Evolutionary conservation across 2,888 invertebrate species (phyloP), one percentile per base, ranked within the genome.

Genomic region (Eupithecia vulgata): DNA sequence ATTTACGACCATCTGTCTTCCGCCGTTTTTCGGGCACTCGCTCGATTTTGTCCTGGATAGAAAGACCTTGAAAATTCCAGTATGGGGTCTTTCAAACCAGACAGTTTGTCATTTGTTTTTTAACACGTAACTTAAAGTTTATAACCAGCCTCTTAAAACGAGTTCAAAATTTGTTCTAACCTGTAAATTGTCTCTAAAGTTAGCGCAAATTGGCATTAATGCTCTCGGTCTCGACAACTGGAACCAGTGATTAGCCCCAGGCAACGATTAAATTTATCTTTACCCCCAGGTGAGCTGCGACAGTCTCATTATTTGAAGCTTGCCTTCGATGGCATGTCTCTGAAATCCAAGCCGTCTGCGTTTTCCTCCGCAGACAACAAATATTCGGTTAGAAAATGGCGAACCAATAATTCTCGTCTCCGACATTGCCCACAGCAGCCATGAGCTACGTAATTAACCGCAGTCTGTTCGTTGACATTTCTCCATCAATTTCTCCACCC

Each of bases 401-500:
- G 74, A 79, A 78, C 80, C 80, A 79, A 76, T 74, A 79, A 78
- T 78, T 81, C 72, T 73, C 73, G 75, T 77, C 74, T 69, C 64
- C 62, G 72, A 69, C 76, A 71, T 57, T 73, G 74, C 75, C 68
- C 68, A 65, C 67, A 72, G 75, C 76, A 73, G 79, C 78, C 75
- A 80, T 75, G 82, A 81, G 82, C 84, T 85, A 81, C 86, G 87
- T 92, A 91, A 93, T 93, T 91, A 92, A 91, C 89, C 86, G 87
- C 85, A 81, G 89, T 90, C 90, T 83, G 85, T 85, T 81, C 85
- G 89, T 88, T 90, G 92, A 91, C 91, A 89, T 81, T 84, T 82
- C 88, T 90, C 87, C 91, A 92, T 93, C 91, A 93, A 93, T 93
- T 90, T 88, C 87, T 87, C 80, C 84, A 79, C 83, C 83, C 86